Conservation (phyloP, 2,888 invertebrate species). For the Altica lythri region DNA sequence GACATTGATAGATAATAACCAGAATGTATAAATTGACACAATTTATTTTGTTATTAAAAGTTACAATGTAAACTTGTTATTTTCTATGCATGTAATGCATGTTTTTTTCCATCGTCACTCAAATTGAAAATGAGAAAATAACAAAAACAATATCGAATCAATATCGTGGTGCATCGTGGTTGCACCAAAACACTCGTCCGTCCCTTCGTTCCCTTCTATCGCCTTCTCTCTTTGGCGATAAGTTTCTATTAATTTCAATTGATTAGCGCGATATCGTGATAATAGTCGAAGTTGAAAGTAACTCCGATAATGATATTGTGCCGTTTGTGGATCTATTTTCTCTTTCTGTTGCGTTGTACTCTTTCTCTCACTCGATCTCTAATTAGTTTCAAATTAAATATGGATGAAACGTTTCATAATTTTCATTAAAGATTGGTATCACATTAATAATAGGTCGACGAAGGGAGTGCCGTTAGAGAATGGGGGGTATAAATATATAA, state of each 20-base stretch:
- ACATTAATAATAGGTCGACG: constrained; percentile 51
- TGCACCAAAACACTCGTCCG: constrained; percentile 1
- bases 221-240: constrained; percentile 6
- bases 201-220: neutral
- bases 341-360: constrained; percentile 1
- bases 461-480: constrained; percentile 34
- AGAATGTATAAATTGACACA: too few species aligned
- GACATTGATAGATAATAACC: too few species aligned
- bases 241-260: constrained; percentile 22
- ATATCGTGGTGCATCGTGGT: constrained; percentile 8
- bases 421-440: constrained; percentile 56
- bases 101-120: neutral
- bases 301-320: constrained; percentile 30
- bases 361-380: constrained; percentile 24
- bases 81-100: neutral
- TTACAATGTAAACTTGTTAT: too few species aligned
- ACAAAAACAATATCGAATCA: constrained; percentile 5
- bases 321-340: constrained; percentile 21
- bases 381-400: constrained; percentile 47
- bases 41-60: too few species aligned
- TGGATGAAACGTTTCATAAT: constrained; percentile 51
- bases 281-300: constrained; percentile 30
- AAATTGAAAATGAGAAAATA: constrained; percentile 7
- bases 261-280: constrained; percentile 31
- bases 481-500: constrained; percentile 39